Evolutionary conservation across 2,797 vertebrate species (phyloP).

Genomic region (Clamator glandarius): DNA sequence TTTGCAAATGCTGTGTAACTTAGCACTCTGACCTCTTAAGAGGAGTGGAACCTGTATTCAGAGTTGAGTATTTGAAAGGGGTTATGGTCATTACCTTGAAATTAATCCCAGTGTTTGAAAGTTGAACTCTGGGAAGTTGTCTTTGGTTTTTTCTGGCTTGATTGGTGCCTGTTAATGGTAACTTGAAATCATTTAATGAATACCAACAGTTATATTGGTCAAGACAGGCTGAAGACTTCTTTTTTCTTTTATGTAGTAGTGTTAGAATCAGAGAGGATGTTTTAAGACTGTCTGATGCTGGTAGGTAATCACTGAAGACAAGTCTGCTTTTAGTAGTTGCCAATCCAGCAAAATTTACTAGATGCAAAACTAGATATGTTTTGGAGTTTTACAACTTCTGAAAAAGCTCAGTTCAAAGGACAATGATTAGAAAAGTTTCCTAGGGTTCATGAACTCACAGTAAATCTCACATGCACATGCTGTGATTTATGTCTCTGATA

Average conservation of each 20-base stretch:
- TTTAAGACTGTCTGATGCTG: background rate
- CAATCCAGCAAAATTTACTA: conserved; percentile 50
- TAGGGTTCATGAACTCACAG: conserved; percentile 50
- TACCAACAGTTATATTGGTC: background rate
- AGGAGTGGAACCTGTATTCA: background rate
- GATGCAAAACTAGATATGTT: conserved; percentile 17
- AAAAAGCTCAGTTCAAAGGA: conserved; percentile 54
- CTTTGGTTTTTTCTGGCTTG: background rate
- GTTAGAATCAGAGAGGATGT: background rate
- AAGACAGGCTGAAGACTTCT: background rate
- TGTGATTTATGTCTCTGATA: conserved; percentile 43
- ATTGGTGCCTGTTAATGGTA: background rate
- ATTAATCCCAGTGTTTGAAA: background rate
- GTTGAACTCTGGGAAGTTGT: background rate
- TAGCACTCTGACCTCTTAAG: background rate
- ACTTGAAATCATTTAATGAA: background rate
- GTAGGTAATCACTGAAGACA: conserved; percentile 12
- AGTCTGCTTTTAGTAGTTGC: conserved; percentile 30
- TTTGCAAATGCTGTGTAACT: background rate
- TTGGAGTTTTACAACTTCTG: conserved; percentile 32
- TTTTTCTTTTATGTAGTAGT: background rate
- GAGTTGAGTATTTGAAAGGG: background rate
- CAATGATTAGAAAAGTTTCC: conserved; percentile 28
- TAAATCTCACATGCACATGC: conserved; percentile 13
- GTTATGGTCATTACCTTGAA: background rate